Conservation (phyloP, 1,140 invertebrate species). For the Oedothorax gibbosus region DNA sequence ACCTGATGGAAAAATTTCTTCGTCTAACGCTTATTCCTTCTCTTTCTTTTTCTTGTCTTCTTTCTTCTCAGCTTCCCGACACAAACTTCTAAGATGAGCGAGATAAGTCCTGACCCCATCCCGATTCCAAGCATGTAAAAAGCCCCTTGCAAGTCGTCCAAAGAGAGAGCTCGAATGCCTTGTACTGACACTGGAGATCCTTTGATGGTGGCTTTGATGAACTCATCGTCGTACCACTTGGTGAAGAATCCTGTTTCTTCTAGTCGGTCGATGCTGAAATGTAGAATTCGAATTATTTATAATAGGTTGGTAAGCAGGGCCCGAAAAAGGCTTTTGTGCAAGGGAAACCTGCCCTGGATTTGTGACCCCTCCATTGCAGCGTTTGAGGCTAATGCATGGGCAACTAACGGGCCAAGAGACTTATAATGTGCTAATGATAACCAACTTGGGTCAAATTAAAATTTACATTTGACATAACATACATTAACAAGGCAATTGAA, state of each 20-base stretch:
- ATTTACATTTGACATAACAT: too few species aligned
- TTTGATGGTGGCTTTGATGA: constrained; percentile 19
- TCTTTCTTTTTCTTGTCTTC: not conserved
- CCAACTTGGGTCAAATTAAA: too few species aligned
- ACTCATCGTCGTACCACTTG: constrained; percentile 50
- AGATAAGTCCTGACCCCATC: not conserved
- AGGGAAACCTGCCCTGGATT: too few species aligned
- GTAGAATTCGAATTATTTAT: too few species aligned
- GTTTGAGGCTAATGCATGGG: too few species aligned
- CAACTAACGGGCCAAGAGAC: too few species aligned
- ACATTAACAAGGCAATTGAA: too few species aligned
- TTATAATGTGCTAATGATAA: too few species aligned
- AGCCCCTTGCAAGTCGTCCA: constrained; percentile 51
- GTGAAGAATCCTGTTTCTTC: constrained; percentile 41
- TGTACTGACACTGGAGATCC: not conserved
- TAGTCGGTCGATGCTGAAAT: constrained; percentile 17
- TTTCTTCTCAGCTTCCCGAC: not conserved
- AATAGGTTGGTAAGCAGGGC: too few species aligned
- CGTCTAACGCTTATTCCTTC: not conserved
- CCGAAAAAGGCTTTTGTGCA: too few species aligned
- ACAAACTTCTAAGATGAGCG: not conserved
- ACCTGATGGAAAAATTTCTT: not conserved
- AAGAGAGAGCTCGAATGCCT: not conserved
- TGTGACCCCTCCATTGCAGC: too few species aligned
- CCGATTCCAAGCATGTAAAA: constrained; percentile 43